Evolutionary conservation across 2,888 invertebrate genomes (phyloP), one percentile per base, ranked within the genome.

Genomic region (Lasioglossum figueresi): DNA sequence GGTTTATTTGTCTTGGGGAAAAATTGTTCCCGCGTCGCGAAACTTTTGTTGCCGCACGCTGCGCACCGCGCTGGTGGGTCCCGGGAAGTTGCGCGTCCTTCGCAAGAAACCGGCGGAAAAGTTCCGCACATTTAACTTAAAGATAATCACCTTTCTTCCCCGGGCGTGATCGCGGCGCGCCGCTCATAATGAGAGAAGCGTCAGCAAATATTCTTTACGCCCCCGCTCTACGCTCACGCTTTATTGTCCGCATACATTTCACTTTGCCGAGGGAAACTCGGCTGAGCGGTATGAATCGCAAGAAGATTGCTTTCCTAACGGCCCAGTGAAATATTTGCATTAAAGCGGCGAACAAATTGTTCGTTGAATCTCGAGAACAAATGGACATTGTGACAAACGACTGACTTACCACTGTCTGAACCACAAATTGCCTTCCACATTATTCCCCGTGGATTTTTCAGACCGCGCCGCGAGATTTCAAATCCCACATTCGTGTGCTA

Each of bases 181-280:
- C 81, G n/a, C 70, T 59, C 59, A 43, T 84, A 84, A 79, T 76
- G 79, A 75, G 72, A 52, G 63, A 34, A 70, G 70, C 78, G 63
- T 72, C 63, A 68, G 78, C 63, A 52, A 63, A 76, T 71, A 52
- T 76, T 78, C 66, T 78, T 74, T 74, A 78, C 63, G 40, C n/a
- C 31, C 37, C 56, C 48, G 37, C 27, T 19, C 5, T 5, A 40
- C 37, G 43, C 56, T 70, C 68, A 8, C 56, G 52, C 31, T 78
- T 70, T 78, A 78, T 78, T 45, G 74, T 74, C 37, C 73, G 78
- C 78, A 70, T 82, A 78, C 74, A 68, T 82, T 82, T 75, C 82
- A 78, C 77, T 74, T 78, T 68, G 66, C 23, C 78, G 12, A 4
- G 23, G 31, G 14, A n/a, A 73, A 74, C 68, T 40, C 31, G 4